Base-by-base conservation (phyloP, 2,888 invertebrate genomes). In the Pseudeuparius sepicola region DNA sequence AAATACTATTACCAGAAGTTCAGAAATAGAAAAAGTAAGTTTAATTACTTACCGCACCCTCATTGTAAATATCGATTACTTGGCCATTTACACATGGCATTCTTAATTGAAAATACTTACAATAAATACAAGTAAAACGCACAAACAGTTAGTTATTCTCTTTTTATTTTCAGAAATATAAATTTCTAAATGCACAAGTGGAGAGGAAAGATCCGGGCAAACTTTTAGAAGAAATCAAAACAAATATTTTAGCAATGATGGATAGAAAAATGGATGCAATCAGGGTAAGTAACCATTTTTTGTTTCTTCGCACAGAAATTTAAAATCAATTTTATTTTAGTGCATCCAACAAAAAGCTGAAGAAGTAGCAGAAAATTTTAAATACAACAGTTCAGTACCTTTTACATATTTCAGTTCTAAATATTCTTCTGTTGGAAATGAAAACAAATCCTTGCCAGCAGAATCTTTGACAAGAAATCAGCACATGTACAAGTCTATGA, bases 191-290 rank as follows among this genome's bases (percentile, higher is more conserved):
- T 59, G 84, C 84, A 0, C 73, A 76, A 50, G 84, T 90, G 2
- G 78, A 77, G 57, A 69, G 73, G 42, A 85, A 87, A 59, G 80
- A 90, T 61, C 85, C 89, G 24, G 69, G 73, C 37, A 73, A 75
- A 50, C 71, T 92, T 54, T 73, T 92, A 47, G 72, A 73, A 41
- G 81, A 85, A 38, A 85, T 90, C 40, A 75, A 83, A 34, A 72
- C 75, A 34, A 86, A 84, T 51, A 82, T 93, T 37, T 80, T 83
- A 42, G 75, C 76, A 34, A 88, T 92, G 83, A 70, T 90, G 48
- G 77, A 81, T 26, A 73, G 83, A 50, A 89, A 90, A 73, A 84
- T 86, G 68, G 84, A 87, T 51, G 88, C 90, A n/a, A 83, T 90
- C 36, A 72, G 72, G 67, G 81, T 81, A 67, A 64, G 52, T 38